Conservation (phyloP, 2,888 invertebrate species). For the Idaea dimidiata region DNA sequence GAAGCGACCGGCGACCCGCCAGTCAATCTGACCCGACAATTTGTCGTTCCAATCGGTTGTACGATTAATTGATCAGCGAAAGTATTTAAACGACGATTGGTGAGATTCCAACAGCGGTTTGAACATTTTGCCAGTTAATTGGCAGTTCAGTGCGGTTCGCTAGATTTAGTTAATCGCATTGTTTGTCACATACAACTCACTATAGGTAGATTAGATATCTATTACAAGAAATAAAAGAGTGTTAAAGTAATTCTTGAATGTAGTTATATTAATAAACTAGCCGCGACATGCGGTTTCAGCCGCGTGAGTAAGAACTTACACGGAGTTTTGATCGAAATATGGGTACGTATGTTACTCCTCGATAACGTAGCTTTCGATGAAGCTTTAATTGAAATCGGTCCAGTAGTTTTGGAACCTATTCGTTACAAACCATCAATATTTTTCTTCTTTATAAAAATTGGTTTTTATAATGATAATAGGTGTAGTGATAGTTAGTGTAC, state of each 20-base stretch:
- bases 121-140: slow-evolving; percentile 27
- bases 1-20: slow-evolving; percentile 10
- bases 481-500: no score
- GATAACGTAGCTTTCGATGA: no score
- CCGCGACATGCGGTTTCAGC: no score
- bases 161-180: neutral
- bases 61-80: slow-evolving; percentile 32
- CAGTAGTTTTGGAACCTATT: no score
- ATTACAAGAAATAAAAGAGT: neutral
- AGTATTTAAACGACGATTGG: slow-evolving; percentile 41
- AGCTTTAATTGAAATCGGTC: no score
- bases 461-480: no score
- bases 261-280: slow-evolving; percentile 11
- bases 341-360: no score
- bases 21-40: slow-evolving; percentile 26
- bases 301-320: no score
- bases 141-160: slow-evolving; percentile 11
- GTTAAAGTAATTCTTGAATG: neutral
- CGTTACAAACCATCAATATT: no score
- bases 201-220: neutral
- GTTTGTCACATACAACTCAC: neutral
- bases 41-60: slow-evolving; percentile 27
- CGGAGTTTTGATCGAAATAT: no score
- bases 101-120: slow-evolving; percentile 32
- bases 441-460: no score